Evolutionary conservation across 2,888 invertebrate species (phyloP), one percentile per base, ranked within the genome.

Genomic region (Drosophila mercatorum): DNA sequence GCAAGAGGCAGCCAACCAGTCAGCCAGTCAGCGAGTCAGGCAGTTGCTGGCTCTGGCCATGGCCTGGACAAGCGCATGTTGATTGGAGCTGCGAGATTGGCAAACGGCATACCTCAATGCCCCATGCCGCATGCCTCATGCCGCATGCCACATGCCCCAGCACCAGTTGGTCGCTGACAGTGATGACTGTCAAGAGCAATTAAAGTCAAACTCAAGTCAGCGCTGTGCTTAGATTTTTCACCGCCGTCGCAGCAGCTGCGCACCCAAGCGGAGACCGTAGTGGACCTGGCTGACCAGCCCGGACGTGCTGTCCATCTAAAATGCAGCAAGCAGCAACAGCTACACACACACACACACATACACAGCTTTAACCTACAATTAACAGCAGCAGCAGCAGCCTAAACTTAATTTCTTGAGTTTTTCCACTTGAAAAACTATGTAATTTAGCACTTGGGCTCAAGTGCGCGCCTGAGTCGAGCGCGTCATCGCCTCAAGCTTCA

Each of bases 181-280:
- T 89, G 90, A 91, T 91, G 91, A 91, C 89, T 91, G 91, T 91
- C 91, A 91, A 89, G 90, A 91, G 91, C 88, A 91, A 91, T 91
- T 91, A 91, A 91, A 91, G 89, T 86, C 91, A 88, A 90, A 91
- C 90, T 89, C 77, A 69, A 89, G 85, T 89, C 88, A 81, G 80
- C 69, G 76, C 56, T 58, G 72, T 63, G 74, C 85, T 86, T 86
- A 87, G 85, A 86, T 86, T 89, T 86, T 89, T 85, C 80, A 81
- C 89, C 87, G 89, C 72, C 84, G 69, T 26, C 38, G 52, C 88
- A 87, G 85, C 80, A 75, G 68, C 63, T 72, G 56, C 78, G 64
- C 56, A 79, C 26, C 63, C 49, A 28, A 64, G 40, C 46, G 62
- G 17, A 75, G 17, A 75, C 59, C 47, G 31, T 26, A 75, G 51